Evolutionary conservation across 2,888 invertebrate genomes (phyloP).

Genomic region (Limenitis camilla): DNA sequence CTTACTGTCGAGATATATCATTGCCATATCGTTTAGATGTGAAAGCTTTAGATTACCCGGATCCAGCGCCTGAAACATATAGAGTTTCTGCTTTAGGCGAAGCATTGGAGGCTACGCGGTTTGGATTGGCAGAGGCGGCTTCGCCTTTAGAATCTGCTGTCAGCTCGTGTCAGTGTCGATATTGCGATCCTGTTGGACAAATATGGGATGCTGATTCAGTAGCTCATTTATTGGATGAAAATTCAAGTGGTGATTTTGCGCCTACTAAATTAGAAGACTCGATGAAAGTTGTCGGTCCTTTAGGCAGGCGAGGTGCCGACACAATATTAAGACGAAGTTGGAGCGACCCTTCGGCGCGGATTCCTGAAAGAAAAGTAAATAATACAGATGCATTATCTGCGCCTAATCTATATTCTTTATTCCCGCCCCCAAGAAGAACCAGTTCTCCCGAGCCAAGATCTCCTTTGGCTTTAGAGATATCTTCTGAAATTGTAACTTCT

Average conservation of each 20-base stretch:
- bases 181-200: conserved; percentile 83
- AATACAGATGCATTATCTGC: conserved; percentile 55
- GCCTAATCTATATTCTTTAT: conserved; percentile 65
- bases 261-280: conserved; percentile 69
- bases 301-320: conserved; percentile 56
- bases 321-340: conserved; percentile 75
- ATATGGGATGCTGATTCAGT: conserved; percentile 83
- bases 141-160: conserved; percentile 65
- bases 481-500: conserved; percentile 85
- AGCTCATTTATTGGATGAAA: conserved; percentile 64
- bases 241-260: conserved; percentile 64
- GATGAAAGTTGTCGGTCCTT: conserved; percentile 66
- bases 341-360: conserved; percentile 76
- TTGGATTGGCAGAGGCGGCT: conserved; percentile 59
- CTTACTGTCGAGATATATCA: conserved; percentile 66
- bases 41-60: conserved; percentile 62
- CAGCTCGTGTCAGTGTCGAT: conserved; percentile 81
- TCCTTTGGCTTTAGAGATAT: conserved; percentile 77
- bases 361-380: conserved; percentile 54
- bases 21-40: conserved; percentile 64
- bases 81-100: conserved; percentile 72
- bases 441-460: conserved; percentile 62
- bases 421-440: conserved; percentile 57
- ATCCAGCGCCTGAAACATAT: conserved; percentile 56
- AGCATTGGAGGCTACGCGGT: conserved; percentile 66